Evolutionary conservation across 2,113 vertebrate genomes (phyloP), one percentile per base, ranked within the genome.

Genomic region (Meleagris gallopavo): DNA sequence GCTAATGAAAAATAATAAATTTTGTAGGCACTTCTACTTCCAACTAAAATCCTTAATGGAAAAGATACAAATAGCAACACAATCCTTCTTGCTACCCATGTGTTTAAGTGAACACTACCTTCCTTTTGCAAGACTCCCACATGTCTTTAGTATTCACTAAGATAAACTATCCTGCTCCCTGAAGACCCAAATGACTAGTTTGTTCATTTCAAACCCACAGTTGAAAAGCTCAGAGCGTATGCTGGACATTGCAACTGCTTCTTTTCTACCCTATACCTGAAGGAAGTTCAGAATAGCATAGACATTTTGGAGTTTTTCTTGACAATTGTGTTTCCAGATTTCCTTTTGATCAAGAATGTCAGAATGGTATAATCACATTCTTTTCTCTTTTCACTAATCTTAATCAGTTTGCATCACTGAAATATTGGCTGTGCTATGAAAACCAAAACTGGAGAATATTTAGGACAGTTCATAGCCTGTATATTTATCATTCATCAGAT

Each of bases 1-100:
- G 72, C 11, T 94, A 94, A 94, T 88, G 66, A 92, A 89, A 86
- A 93, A 83, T 82, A 84, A 80, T 88, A 92, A 67, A 93, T 91
- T 94, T 94, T 79, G 20, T 22, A 78, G 52, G 43, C 21, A 70
- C 14, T 79, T 85, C 62, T 82, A 58, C 19, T 43, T 84, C 65
- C 4, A 1, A 90, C 65, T 80, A 86, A 95, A 96, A 94, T 89
- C 36, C 52, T 58, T 64, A 29, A 48, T 40, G 61, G 58, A 71
- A 90, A 90, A 90, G 62, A 89, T 94, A 80, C 11, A 83, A 93
- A 88, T 50, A 90, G 32, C 45, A 80, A 48, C 41, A 41, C 9
- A 70, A 82, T 90, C 48, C 32, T 96, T 82, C 70, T 19, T 73
- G 22, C 30, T 86, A 18, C 17, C 40, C 2, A 0, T 19, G 83